Evolutionary conservation across 2,888 invertebrate species (phyloP).

Genomic region (Andrena marginata): DNA sequence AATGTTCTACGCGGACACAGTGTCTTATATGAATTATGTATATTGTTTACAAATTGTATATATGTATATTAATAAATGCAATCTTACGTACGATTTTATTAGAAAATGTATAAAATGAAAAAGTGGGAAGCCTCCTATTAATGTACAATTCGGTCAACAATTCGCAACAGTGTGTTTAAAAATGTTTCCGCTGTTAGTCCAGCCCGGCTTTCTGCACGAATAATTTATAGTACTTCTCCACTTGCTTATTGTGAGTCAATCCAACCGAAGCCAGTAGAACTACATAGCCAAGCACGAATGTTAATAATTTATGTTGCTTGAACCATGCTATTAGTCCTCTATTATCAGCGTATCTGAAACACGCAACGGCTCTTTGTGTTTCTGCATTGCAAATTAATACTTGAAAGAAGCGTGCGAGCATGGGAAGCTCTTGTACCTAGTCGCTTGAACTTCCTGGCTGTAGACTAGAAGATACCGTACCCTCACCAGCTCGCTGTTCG

Average conservation of each 20-base stretch:
- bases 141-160: constrained; percentile 30
- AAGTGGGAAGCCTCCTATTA: constrained; percentile 13
- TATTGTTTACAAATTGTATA: constrained; percentile 55
- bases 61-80: constrained; percentile 42
- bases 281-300: constrained; percentile 88
- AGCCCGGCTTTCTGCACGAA: constrained; percentile 83
- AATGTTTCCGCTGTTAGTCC: constrained; percentile 63
- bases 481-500: constrained; percentile 91
- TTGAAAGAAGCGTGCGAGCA: background rate
- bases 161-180: constrained; percentile 1
- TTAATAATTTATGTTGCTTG: constrained; percentile 87
- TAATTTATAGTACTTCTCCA: constrained; percentile 88
- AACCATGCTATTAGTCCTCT: constrained; percentile 86
- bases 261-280: constrained; percentile 89
- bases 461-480: constrained; percentile 92
- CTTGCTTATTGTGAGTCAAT: constrained; percentile 88
- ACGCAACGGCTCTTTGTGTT: background rate
- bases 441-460: constrained; percentile 78
- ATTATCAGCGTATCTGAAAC: constrained; percentile 73
- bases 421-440: constrained; percentile 64
- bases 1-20: constrained; percentile 58
- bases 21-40: constrained; percentile 48
- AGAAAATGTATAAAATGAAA: constrained; percentile 43
- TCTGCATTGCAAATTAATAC: constrained; percentile 9
- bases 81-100: constrained; percentile 36